Evolutionary conservation across 2,888 invertebrate species (phyloP).

Genomic region (Endomychus coccineus): DNA sequence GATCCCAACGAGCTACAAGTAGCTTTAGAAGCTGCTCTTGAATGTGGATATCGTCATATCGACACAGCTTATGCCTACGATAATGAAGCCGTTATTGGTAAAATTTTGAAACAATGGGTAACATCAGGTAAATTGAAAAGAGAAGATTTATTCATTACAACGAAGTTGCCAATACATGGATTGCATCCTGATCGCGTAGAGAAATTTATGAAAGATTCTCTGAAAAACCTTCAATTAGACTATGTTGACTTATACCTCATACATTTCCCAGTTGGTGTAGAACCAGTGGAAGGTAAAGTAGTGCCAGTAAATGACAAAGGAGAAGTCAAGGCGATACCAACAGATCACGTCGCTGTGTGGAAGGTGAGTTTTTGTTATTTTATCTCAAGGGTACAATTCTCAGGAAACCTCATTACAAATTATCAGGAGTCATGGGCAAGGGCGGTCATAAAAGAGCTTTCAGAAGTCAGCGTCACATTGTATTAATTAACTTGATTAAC

Average conservation of each 20-base stretch:
- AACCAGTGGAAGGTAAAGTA: constrained; percentile 50
- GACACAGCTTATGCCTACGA: constrained; percentile 72
- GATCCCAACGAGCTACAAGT: no score
- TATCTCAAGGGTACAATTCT: no score
- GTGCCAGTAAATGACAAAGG: constrained; percentile 62
- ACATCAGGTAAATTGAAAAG: constrained; percentile 61
- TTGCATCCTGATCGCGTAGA: constrained; percentile 54
- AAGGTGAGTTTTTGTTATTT: constrained; percentile 52
- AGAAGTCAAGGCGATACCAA: constrained; percentile 52
- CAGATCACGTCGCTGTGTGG: constrained; percentile 71
- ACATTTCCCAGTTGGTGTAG: constrained; percentile 67
- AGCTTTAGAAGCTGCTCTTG: constrained; percentile 65
- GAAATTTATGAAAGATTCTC: constrained; percentile 58
- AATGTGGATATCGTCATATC: constrained; percentile 74
- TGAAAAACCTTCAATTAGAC: constrained; percentile 63
- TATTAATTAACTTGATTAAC: no score
- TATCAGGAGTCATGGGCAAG: no score
- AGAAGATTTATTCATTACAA: constrained; percentile 74
- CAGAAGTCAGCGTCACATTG: no score
- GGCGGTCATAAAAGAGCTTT: no score
- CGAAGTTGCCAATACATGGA: constrained; percentile 67
- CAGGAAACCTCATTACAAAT: no score
- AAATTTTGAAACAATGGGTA: constrained; percentile 64
- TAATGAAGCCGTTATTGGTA: constrained; percentile 70
- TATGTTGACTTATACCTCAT: constrained; percentile 79